Conservation (phyloP, 2,797 vertebrate species). For the Cynopterus sphinx region DNA sequence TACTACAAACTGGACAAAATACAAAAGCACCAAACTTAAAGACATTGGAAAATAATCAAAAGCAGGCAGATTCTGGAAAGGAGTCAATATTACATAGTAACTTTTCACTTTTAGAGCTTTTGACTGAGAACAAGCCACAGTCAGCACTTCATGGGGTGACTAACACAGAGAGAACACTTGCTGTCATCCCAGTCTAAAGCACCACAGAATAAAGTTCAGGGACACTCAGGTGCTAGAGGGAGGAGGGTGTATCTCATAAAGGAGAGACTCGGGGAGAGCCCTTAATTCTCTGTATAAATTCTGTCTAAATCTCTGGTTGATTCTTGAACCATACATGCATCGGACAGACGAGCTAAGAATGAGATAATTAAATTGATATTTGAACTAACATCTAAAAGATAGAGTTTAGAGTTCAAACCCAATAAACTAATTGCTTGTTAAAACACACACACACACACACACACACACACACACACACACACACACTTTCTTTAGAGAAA, state of each 20-base stretch:
- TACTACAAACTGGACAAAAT: conserved; percentile 8
- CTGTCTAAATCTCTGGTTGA: not conserved
- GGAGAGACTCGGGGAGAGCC: not conserved
- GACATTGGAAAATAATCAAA: not conserved
- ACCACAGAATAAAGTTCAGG: not conserved
- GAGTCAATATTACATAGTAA: not conserved
- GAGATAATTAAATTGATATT: not conserved
- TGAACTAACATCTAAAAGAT: not conserved
- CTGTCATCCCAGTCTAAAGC: not conserved
- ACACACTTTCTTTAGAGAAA: not conserved
- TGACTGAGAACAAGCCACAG: not conserved
- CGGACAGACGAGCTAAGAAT: not conserved
- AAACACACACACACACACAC: not conserved
- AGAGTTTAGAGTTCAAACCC: not conserved
- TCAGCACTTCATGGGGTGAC: not conserved
- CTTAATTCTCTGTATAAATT: conserved; percentile 21
- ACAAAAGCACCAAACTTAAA: not conserved
- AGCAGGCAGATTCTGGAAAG: not conserved
- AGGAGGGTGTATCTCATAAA: not conserved
- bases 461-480: not conserved
- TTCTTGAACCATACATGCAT: not conserved
- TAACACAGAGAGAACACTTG: not conserved
- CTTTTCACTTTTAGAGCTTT: not conserved
- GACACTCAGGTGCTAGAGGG: not conserved
- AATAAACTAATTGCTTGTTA: not conserved